These are phyloP conservation scores for Centropristis striata DNA, from an alignment of 2,113 vertebrate species.

Conservation along the genomic window DNA sequence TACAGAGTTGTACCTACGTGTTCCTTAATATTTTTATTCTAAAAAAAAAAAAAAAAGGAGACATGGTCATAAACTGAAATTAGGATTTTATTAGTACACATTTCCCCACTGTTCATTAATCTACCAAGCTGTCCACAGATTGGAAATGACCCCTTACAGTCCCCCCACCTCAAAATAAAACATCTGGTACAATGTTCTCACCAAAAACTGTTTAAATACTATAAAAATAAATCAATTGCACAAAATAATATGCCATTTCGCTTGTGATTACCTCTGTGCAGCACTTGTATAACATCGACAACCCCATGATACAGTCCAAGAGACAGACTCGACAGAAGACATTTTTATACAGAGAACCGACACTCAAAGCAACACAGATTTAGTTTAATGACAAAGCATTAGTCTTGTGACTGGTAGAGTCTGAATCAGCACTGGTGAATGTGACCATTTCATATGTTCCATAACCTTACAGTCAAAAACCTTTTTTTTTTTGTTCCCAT, in stretches of 20 bases:
- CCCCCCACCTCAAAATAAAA: constrained; percentile 74
- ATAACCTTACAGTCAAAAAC: neutral
- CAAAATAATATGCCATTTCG: constrained; percentile 72
- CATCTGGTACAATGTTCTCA: constrained; percentile 71
- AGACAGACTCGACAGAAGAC: constrained; percentile 22
- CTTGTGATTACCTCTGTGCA: constrained; percentile 74
- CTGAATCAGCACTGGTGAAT: neutral
- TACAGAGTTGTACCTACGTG: neutral
- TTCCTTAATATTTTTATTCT: neutral
- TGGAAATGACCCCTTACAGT: constrained; percentile 47
- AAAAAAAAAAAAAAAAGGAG: constrained; percentile 20
- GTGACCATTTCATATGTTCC: neutral
- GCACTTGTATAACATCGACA: constrained; percentile 63
- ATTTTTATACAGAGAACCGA: constrained; percentile 18
- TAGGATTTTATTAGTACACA: constrained; percentile 81
- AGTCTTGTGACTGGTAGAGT: constrained; percentile 8
- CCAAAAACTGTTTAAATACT: constrained; percentile 82
- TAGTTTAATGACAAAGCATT: constrained; percentile 4
- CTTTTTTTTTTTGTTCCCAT: neutral
- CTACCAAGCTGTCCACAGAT: constrained; percentile 64
- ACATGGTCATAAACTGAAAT: constrained; percentile 64
- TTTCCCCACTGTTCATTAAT: constrained; percentile 68
- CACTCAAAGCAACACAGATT: constrained; percentile 31
- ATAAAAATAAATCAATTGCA: constrained; percentile 87
- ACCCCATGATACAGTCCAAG: constrained; percentile 49